Evolutionary conservation across 2,113 vertebrate genomes (phyloP).

Genomic region (Pseudorasbora parva): DNA sequence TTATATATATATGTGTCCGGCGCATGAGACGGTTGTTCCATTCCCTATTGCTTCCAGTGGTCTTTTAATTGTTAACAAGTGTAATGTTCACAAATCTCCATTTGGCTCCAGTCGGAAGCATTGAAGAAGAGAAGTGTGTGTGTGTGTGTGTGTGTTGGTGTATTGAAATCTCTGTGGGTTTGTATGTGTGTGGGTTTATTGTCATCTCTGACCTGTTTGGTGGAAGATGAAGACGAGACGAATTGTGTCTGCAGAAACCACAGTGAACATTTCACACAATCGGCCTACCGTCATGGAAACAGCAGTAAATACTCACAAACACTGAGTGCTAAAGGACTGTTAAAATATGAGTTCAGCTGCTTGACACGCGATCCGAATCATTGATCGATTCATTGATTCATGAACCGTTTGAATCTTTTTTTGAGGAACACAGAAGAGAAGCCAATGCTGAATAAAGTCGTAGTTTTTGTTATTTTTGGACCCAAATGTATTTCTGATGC

Average conservation of each 20-base stretch:
- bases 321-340: background rate
- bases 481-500: no score
- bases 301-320: slow-evolving; percentile 6
- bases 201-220: background rate
- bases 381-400: no score
- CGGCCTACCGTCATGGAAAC: no score
- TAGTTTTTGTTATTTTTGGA: no score
- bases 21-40: background rate
- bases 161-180: background rate
- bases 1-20: background rate
- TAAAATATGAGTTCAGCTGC: no score
- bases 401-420: no score
- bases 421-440: no score
- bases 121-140: background rate
- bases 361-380: no score
- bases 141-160: background rate
- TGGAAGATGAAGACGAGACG: background rate
- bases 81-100: background rate
- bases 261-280: background rate
- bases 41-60: background rate
- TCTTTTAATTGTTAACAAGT: background rate
- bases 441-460: no score
- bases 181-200: background rate
- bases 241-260: background rate
- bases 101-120: background rate